Base-by-base conservation (phyloP, 1,140 invertebrate species). In the Choristoneura fumiferana region DNA sequence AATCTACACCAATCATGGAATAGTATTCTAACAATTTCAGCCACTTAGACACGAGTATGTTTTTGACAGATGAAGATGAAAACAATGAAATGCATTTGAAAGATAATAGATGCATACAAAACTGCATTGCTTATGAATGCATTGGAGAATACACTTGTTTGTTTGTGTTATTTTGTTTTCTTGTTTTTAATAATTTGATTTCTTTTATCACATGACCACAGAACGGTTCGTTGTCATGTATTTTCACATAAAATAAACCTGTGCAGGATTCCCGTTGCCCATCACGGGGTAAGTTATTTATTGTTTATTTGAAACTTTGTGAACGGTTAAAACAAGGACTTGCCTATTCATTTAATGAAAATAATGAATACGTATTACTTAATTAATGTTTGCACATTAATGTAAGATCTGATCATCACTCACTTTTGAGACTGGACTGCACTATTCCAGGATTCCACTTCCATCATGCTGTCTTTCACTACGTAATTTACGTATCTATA, bases 261-360 rank as follows among this genome's bases (percentile, higher is more conserved):
- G 22, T 49, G 8, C 10, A 22, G 43, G 43, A 49, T 49, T 49
- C 17, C 43, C 17, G 43, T 49, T 49, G 43, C 43, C 43, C 5
- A 22, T n/a, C 18, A 18, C 43, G 43, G 43, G 43, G 43, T 49
- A 33, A 49, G 43, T 49, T 49, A n/a, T 49, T 49, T 49, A 17
- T 49, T 49, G 43, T 49, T 49, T 49, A 49, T 49, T 49, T 49
- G 43, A 49, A 49, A 49, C 43, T 49, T 49, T 49, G 43, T 49
- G 43, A 49, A 49, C 43, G 43, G 43, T 49, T 49, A 33, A n/a
- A 49, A 49, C 43, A 49, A 49, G 43, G 22, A 49, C 43, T 49
- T 49, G 17, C 12, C 43, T 13, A 22, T 29, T 49, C 43, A 29
- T 17, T 18, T 45, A 49, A 49, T 49, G 43, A 12, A 49, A 33